Conservation (phyloP, 2,797 vertebrate genomes). For the Lithobates pipiens region DNA sequence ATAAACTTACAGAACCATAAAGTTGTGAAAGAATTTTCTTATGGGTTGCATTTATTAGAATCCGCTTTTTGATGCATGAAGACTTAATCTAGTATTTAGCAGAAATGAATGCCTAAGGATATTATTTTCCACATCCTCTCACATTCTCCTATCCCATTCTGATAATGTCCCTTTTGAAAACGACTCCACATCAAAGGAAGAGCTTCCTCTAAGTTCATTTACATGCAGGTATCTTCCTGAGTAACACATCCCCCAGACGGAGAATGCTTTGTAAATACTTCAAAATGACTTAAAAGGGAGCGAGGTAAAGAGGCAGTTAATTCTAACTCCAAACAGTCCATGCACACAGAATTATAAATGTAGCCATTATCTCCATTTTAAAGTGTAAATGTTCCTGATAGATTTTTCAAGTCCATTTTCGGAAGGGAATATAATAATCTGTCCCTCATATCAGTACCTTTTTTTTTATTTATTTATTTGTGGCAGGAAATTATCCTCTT, state of each 20-base stretch:
- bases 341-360: neutral
- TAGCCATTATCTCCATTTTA: neutral
- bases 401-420: neutral
- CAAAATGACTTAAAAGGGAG: neutral
- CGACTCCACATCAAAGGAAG: constrained; percentile 34
- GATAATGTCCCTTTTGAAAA: constrained; percentile 32
- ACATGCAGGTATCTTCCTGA: neutral
- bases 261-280: neutral
- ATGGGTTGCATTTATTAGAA: constrained; percentile 21
- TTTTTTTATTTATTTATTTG: too few species aligned
- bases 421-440: neutral
- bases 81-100: constrained; percentile 28
- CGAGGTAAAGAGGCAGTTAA: neutral
- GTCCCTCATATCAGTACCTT: neutral
- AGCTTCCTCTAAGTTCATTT: constrained; percentile 11
- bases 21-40: neutral
- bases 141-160: constrained; percentile 7
- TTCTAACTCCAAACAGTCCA: neutral
- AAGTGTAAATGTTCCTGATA: neutral
- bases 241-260: neutral
- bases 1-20: neutral
- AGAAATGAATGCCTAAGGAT: constrained; percentile 37
- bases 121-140: constrained; percentile 14
- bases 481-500: too few species aligned
- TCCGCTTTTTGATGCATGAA: constrained; percentile 30